phyloP scores from a whole-genome alignment of 2,888 invertebrate species.

The Spilarctia lutea region DNA sequence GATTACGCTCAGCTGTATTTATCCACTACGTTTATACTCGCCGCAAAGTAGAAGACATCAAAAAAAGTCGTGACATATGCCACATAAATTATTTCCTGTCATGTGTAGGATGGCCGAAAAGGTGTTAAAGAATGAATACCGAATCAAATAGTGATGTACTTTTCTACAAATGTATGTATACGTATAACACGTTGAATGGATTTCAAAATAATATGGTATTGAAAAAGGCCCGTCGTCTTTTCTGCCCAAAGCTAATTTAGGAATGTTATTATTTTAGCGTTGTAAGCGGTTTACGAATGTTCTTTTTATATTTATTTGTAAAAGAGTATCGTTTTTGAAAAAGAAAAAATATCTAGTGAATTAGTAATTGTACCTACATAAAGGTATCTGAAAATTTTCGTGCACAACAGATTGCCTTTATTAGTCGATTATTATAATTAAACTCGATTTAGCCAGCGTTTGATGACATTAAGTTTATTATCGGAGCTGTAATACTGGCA shows the following conservation, averaged over 20 bases:
- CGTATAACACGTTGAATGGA: constrained; percentile 9
- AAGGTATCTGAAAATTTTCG: not conserved
- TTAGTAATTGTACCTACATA: not conserved
- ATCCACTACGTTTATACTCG: constrained; percentile 25
- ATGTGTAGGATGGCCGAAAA: constrained; percentile 21
- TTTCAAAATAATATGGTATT: constrained; percentile 11
- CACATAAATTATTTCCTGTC: constrained; percentile 43
- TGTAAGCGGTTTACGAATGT: constrained; percentile 12
- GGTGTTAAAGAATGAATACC: constrained; percentile 8
- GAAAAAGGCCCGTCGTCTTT: not conserved
- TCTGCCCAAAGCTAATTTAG: constrained; percentile 11
- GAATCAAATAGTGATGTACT: constrained; percentile 13
- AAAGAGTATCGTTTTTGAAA: not conserved
- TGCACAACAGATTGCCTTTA: not conserved
- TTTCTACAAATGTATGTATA: constrained; percentile 16
- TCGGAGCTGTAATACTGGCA: not conserved
- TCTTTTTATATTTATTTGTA: not conserved
- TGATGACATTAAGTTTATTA: not conserved
- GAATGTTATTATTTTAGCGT: constrained; percentile 12
- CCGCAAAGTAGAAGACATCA: constrained; percentile 40
- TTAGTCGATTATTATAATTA: not conserved
- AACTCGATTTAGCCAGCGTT: not conserved
- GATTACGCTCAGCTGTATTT: constrained; percentile 49
- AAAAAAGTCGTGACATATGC: constrained; percentile 45
- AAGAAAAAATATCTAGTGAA: not conserved